Conservation (phyloP, 2,113 vertebrate species). For the Acanthisitta chloris region DNA sequence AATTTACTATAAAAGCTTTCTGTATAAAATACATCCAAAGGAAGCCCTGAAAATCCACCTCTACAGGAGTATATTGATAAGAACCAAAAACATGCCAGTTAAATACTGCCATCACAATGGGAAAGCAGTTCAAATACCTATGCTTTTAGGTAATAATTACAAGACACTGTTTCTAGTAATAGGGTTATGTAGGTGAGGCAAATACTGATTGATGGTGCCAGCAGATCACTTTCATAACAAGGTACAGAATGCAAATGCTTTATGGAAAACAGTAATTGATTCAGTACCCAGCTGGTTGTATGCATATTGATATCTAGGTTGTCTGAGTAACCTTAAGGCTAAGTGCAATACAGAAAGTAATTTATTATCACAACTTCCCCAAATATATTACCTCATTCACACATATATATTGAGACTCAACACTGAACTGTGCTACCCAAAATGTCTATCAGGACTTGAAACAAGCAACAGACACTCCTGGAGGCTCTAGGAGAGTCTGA, state of each 20-base stretch:
- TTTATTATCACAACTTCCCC: neutral
- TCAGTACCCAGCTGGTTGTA: neutral
- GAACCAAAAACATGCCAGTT: neutral
- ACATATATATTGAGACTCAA: neutral
- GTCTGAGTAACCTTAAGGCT: constrained; percentile 20
- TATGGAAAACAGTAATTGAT: constrained; percentile 31
- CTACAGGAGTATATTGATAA: neutral
- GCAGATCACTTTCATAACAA: constrained; percentile 12
- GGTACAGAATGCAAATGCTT: neutral
- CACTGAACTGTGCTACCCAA: neutral
- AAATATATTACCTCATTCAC: neutral
- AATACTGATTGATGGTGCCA: neutral
- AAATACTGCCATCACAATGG: neutral
- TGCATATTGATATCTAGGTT: constrained; percentile 2
- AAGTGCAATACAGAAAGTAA: neutral
- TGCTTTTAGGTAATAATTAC: constrained; percentile 3
- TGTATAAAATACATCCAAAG: neutral
- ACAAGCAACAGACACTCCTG: neutral
- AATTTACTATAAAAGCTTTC: neutral
- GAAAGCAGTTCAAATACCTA: neutral
- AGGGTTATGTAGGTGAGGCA: neutral
- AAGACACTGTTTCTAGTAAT: neutral
- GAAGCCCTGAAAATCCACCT: neutral
- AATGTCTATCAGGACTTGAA: neutral
- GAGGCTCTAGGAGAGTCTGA: neutral